Evolutionary conservation across 2,888 invertebrate genomes (phyloP).

Genomic region (Pseudococcus viburni): DNA sequence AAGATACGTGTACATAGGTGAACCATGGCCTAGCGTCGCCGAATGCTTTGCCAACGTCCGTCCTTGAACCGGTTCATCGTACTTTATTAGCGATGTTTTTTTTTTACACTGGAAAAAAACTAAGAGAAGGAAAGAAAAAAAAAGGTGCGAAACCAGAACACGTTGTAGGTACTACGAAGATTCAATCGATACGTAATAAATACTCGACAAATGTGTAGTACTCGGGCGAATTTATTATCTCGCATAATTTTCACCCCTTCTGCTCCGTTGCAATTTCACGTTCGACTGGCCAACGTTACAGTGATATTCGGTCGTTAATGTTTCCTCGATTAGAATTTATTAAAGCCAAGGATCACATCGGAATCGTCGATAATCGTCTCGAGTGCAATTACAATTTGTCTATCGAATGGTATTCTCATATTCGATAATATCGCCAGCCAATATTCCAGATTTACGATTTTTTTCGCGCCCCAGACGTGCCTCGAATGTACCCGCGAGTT

Average conservation of each 20-base stretch:
- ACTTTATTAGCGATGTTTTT: conserved; percentile 41
- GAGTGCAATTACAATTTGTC: conserved; percentile 1
- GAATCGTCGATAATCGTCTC: conserved; percentile 35
- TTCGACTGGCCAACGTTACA: background rate
- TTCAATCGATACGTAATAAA: conserved; percentile 50
- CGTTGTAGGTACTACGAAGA: conserved; percentile 3
- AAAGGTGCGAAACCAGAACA: conserved; percentile 50
- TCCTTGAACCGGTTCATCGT: conserved; percentile 52
- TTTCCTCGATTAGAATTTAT: conserved; percentile 48
- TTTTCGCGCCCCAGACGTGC: background rate
- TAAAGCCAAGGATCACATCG: conserved; percentile 4
- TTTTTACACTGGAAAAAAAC: no score
- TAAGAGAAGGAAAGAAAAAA: background rate
- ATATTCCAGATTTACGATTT: conserved; percentile 45
- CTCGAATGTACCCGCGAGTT: background rate
- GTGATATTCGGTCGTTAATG: conserved; percentile 39
- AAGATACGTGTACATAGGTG: background rate
- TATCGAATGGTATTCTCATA: background rate
- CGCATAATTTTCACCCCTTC: background rate
- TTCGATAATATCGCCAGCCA: conserved; percentile 16
- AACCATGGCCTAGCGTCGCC: background rate
- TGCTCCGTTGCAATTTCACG: background rate
- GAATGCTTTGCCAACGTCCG: conserved; percentile 39
- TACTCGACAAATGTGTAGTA: conserved; percentile 12
- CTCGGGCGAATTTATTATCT: conserved; percentile 44